Base-by-base conservation (phyloP, 2,797 vertebrate genomes). In the Phylloscopus collybita region DNA sequence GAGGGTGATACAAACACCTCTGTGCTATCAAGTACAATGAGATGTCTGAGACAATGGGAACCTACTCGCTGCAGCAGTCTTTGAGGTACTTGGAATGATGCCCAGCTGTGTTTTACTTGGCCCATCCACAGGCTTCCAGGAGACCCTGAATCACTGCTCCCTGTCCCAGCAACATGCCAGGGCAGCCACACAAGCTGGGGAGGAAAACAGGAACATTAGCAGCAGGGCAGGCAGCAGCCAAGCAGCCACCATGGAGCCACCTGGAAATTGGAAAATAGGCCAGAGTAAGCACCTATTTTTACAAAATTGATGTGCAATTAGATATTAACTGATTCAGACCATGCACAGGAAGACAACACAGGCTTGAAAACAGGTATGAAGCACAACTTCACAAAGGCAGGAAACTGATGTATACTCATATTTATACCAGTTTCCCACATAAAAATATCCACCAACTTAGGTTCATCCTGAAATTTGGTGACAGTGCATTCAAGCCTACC, bases 81-180 rank as follows among this genome's bases (percentile, higher is more conserved):
- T 78, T 47, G 61, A 83, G 87, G 49, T n/a, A 47, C 47, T 45
- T 91, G 70, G 69, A 88, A 85, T 47, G 62, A 86, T 90, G 80
- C 50, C 76, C 44, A 74, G 54, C n/a, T 86, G 22, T 90, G 73
- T 94, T 95, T 94, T 69, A 29, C 36, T 94, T 95, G 91, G 90
- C 80, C 66, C 61, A 51, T 54, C 26, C 2, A 1, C 38, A 54
- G 61, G 61, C 82, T 88, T 92, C 66, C 70, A 69, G 90, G 40
- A 91, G 85, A 80, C 51, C 80, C 45, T 36, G 64, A 6, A 4
- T 91, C 87, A 88, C 64, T 42, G 34, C 32, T 92, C 50, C 59
- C 61, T 67, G 51, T 87, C 73, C 91, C 86, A 90, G 64, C 27
- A 80, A 74, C 80, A 36, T 2, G 6, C 50, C 29, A 18, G 45